These are phyloP conservation scores for Dasypus novemcinctus DNA, from an alignment of 2,113 vertebrate genomes.

Conservation along the genomic window DNA sequence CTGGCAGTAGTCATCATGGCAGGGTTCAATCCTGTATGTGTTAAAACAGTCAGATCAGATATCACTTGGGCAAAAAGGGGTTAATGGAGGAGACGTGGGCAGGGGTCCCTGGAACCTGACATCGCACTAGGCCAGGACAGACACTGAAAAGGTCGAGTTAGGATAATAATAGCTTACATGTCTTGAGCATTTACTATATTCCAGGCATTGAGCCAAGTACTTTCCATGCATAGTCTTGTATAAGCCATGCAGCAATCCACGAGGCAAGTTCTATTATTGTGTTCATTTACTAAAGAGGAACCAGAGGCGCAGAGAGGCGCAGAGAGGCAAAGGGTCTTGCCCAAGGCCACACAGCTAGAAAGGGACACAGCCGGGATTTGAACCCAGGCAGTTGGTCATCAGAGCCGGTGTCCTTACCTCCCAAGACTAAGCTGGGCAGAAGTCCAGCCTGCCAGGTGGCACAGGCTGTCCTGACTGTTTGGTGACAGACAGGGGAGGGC, in stretches of 20 bases:
- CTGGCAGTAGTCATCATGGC: neutral
- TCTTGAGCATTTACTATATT: neutral
- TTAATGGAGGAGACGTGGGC: neutral
- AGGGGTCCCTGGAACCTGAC: neutral
- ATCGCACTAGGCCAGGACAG: neutral
- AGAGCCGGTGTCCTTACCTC: conserved; percentile 20
- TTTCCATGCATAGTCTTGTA: neutral
- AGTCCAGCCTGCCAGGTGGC: conserved; percentile 77
- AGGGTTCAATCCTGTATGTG: neutral
- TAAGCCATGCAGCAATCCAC: neutral
- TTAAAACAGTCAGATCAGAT: neutral
- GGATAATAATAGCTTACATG: neutral
- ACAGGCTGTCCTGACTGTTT: conserved; percentile 65
- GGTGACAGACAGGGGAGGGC: conserved; percentile 78
- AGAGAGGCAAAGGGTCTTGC: conserved; percentile 49
- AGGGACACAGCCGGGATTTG: conserved; percentile 8
- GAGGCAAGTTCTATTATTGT: neutral
- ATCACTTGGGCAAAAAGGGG: neutral
- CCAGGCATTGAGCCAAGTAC: conserved; percentile 2
- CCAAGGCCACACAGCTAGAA: conserved; percentile 48
- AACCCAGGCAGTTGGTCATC: conserved; percentile 43
- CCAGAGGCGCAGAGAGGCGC: conserved; percentile 46
- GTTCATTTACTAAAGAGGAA: neutral
- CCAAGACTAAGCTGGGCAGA: conserved; percentile 41
- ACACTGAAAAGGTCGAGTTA: neutral